Evolutionary conservation across 2,888 invertebrate genomes (phyloP).

Genomic region (Xanthorhoe spadicearia): DNA sequence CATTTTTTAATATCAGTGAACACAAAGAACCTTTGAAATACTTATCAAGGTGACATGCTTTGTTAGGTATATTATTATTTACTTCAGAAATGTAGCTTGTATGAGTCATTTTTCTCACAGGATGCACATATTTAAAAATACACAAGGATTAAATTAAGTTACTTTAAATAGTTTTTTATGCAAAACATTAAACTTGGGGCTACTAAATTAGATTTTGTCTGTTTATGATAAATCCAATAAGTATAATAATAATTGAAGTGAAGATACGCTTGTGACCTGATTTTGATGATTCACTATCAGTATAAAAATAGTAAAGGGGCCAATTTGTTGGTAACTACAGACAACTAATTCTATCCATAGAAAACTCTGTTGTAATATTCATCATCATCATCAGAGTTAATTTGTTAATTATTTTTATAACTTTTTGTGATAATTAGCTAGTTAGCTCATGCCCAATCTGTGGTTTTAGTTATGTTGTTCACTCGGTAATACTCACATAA

Average conservation of each 20-base stretch:
- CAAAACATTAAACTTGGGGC: not conserved
- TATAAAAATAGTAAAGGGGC: slow-evolving; percentile 3
- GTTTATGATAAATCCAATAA: not conserved
- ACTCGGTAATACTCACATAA: too few relatives aligned
- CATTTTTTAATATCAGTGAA: slow-evolving; percentile 23
- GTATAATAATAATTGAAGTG: not conserved
- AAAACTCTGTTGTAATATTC: not conserved
- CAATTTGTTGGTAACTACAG: not conserved
- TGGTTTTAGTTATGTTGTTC: too few relatives aligned
- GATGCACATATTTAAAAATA: not conserved
- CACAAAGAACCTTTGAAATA: slow-evolving; percentile 26
- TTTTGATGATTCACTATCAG: slow-evolving; percentile 12
- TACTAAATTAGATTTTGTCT: not conserved
- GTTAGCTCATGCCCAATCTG: too few relatives aligned
- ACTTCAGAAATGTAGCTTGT: slow-evolving; percentile 8
- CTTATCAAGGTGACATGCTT: slow-evolving; percentile 29
- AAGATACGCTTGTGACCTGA: slow-evolving; percentile 5
- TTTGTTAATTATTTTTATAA: too few relatives aligned
- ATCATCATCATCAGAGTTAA: too few relatives aligned
- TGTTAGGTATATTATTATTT: slow-evolving; percentile 26
- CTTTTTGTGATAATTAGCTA: too few relatives aligned
- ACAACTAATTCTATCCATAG: too few relatives aligned
- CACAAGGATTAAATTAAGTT: not conserved
- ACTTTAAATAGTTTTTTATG: not conserved
- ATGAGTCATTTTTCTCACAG: slow-evolving; percentile 22